Conservation (phyloP, 2,113 vertebrate species). For the Tenebrosternarchus preto region DNA sequence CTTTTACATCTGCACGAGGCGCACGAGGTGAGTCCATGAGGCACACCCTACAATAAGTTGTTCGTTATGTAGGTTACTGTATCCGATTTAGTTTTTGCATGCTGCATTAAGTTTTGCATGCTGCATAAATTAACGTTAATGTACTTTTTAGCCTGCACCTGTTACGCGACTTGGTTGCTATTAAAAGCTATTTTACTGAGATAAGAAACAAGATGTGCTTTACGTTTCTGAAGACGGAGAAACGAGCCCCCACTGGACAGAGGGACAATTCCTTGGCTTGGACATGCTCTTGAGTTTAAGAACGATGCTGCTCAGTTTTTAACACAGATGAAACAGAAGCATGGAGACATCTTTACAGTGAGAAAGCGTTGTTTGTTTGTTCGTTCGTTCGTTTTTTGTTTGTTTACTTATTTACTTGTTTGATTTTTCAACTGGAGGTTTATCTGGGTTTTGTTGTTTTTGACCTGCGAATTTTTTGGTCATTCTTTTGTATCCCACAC, state of each 20-base stretch:
- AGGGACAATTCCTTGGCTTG: slow-evolving; percentile 83
- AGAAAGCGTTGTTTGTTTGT: not conserved
- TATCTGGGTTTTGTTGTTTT: not conserved
- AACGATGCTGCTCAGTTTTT: slow-evolving; percentile 82
- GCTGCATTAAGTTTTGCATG: not conserved
- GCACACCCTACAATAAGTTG: too few relatives aligned
- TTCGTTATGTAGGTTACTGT: too few relatives aligned
- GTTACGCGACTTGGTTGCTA: too few relatives aligned
- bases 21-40: slow-evolving; percentile 66
- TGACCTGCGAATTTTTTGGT: not conserved
- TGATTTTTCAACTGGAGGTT: not conserved
- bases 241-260: slow-evolving; percentile 85
- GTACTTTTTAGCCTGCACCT: too few relatives aligned
- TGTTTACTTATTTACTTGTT: too few relatives aligned
- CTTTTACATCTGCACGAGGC: slow-evolving; percentile 50
- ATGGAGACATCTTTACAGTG: slow-evolving; percentile 88
- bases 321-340: slow-evolving; percentile 80
- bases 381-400: not conserved
- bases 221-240: slow-evolving; percentile 60
- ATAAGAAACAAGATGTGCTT: not conserved
- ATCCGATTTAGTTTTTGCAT: not conserved
- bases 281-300: slow-evolving; percentile 82
- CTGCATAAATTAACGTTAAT: not conserved
- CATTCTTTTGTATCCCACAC: too few relatives aligned
- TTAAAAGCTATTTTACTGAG: not conserved